phyloP scores from a whole-genome alignment of 2,797 vertebrate genomes.

The Thalassophryne amazonica region DNA sequence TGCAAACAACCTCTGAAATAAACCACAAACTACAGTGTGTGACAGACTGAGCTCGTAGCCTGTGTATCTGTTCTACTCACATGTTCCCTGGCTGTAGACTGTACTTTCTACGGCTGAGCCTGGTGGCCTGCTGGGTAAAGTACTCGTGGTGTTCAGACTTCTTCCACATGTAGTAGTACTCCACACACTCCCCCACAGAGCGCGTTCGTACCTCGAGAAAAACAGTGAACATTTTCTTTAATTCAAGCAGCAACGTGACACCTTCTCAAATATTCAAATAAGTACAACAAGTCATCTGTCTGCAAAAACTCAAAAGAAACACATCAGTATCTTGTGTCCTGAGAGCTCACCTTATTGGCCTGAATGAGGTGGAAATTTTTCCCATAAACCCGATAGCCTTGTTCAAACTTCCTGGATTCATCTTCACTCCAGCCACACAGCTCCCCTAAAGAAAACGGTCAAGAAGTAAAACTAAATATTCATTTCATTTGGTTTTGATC shows the following conservation, averaged over 20 bases:
- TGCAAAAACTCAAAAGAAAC: neutral
- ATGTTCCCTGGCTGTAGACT: constrained; percentile 83
- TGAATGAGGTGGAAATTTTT: constrained; percentile 98
- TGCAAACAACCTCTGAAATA: no score
- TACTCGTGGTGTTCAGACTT: constrained; percentile 92
- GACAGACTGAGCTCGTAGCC: neutral
- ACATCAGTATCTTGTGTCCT: neutral
- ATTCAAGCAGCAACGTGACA: neutral
- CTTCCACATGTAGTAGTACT: constrained; percentile 98
- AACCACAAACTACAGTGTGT: no score
- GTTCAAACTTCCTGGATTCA: constrained; percentile 91
- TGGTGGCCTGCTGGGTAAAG: constrained; percentile 91
- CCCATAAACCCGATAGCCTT: constrained; percentile 92
- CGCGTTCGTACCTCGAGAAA: constrained; percentile 89
- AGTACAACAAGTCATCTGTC: neutral
- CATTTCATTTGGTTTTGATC: no score
- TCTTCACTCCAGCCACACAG: constrained; percentile 94
- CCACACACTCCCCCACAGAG: constrained; percentile 94
- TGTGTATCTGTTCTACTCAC: constrained; percentile 73
- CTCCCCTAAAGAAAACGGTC: constrained; percentile 77
- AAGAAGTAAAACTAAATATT: no score
- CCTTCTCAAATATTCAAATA: neutral
- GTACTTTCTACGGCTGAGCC: constrained; percentile 88
- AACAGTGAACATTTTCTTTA: neutral
- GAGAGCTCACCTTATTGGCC: constrained; percentile 87